Evolutionary conservation across 2,888 invertebrate species (phyloP), one percentile per base, ranked within the genome.

Genomic region (Apamea crenata): DNA sequence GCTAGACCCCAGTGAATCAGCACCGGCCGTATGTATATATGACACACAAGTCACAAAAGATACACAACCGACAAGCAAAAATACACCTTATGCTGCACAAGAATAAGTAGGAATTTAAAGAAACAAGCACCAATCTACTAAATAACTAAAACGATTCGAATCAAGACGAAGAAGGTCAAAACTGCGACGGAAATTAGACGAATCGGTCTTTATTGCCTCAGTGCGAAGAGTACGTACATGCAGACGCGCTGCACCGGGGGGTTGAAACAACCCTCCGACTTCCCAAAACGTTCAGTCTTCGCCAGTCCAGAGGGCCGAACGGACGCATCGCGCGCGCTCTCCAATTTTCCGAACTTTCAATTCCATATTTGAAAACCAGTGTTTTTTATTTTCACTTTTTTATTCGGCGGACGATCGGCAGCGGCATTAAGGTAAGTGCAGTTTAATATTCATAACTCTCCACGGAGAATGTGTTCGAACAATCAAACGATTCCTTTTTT

Each of bases 121-220:
- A 32, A 40, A 29, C 44, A 10, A 32, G 21, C 73, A 2, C 66
- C 75, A 83, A 83, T 84, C 82, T 87, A 85, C 84, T 89, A 90
- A 91, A 89, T 90, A 87, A 89, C 87, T 90, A 91, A 91, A 90
- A 91, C 89, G 90, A 85, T 91, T 89, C 83, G 88, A 90, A 90
- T 90, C 88, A 89, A 90, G 88, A 85, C 88, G 88, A 90, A 91
- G 91, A 94, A 94, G 94, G 93, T 93, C 92, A 93, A 93, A 94
- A 92, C 88, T 90, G 91, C 88, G 90, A 83, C 90, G 91, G 91
- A 91, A 91, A 93, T 93, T 93, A 92, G 86, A 91, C 84, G 87
- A 92, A 92, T 91, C 89, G 84, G 84, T 89, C 87, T 93, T 90
- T 92, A 92, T 91, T 90, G 80, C 83, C 77, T 84, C 79, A 81